Evolutionary conservation across 1,140 invertebrate species (phyloP).

Genomic region (Cephus cinctus): DNA sequence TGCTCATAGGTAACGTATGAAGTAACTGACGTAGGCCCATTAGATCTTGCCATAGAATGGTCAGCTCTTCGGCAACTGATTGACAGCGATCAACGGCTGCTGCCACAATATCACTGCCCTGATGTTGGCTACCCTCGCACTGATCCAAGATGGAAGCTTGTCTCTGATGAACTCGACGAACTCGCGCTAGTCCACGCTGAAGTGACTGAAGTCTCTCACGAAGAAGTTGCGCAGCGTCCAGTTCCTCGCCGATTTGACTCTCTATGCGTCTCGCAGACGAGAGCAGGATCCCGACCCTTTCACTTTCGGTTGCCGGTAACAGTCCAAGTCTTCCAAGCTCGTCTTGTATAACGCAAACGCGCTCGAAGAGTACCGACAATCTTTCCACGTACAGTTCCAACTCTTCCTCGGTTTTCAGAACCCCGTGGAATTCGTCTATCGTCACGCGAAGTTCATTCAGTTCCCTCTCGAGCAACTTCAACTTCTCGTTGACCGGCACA

Average conservation of each 20-base stretch:
- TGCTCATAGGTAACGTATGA: constrained; percentile 71
- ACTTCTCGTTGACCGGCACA: constrained; percentile 68
- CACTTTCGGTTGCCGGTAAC: constrained; percentile 69
- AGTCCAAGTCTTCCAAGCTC: constrained; percentile 73
- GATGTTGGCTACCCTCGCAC: constrained; percentile 67
- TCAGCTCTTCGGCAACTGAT: constrained; percentile 64
- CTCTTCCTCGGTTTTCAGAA: constrained; percentile 79
- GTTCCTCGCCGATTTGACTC: constrained; percentile 69
- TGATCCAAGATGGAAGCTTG: constrained; percentile 66
- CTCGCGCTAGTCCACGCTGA: constrained; percentile 65
- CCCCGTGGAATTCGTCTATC: constrained; percentile 69
- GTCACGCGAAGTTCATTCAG: constrained; percentile 66
- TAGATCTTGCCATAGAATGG: constrained; percentile 71
- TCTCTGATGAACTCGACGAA: constrained; percentile 66
- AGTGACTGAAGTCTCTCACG: constrained; percentile 70
- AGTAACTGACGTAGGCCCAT: constrained; percentile 71
- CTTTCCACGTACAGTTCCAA: constrained; percentile 76
- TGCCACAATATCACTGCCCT: constrained; percentile 71
- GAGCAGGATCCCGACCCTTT: constrained; percentile 70
- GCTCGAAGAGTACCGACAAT: constrained; percentile 70
- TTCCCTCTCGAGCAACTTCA: constrained; percentile 71
- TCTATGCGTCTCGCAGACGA: constrained; percentile 68
- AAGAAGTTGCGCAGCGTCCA: constrained; percentile 68
- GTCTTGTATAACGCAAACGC: constrained; percentile 74
- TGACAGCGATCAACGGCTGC: constrained; percentile 68